A percentile compares a stretch with the other conserved stretches of the same genome.
Evolutionary conservation across 2,888 invertebrate genomes (phyloP).

Genomic region (Serrognathus titanus): DNA sequence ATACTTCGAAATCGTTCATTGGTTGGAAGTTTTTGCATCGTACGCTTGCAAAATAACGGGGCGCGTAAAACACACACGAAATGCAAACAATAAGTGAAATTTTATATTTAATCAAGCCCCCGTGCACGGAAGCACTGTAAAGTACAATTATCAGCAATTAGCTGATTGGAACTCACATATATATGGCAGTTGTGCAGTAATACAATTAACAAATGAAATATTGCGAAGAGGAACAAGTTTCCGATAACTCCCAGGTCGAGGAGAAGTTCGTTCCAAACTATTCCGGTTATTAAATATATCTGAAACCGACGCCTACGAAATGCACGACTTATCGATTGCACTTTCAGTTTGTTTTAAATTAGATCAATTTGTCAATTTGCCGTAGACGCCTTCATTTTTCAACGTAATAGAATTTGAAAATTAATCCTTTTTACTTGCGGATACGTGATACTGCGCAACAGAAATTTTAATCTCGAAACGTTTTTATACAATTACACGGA

Average conservation of each 20-base stretch:
- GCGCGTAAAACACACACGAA: constrained; percentile 29
- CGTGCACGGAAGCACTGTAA: constrained; percentile 33
- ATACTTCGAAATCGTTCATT: constrained; percentile 2
- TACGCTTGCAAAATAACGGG: constrained; percentile 27
- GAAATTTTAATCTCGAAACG: background rate
- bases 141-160: constrained; percentile 43
- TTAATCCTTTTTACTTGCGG: constrained; percentile 6
- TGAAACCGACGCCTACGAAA: constrained; percentile 23
- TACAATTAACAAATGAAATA: constrained; percentile 41
- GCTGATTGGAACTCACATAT: constrained; percentile 42
- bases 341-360: constrained; percentile 25
- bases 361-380: constrained; percentile 24
- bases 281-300: constrained; percentile 25
- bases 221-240: constrained; percentile 28
- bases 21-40: constrained; percentile 12
- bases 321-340: constrained; percentile 22
- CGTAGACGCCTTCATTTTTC: constrained; percentile 16
- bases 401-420: constrained; percentile 19
- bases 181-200: constrained; percentile 35
- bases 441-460: background rate
- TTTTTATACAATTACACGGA: background rate
- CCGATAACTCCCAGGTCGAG: constrained; percentile 22
- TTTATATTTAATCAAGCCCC: constrained; percentile 41
- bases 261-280: constrained; percentile 17
- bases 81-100: constrained; percentile 40